Evolutionary conservation across 2,888 invertebrate species (phyloP), one percentile per base, ranked within the genome.

Genomic region (Syritta pipiens): DNA sequence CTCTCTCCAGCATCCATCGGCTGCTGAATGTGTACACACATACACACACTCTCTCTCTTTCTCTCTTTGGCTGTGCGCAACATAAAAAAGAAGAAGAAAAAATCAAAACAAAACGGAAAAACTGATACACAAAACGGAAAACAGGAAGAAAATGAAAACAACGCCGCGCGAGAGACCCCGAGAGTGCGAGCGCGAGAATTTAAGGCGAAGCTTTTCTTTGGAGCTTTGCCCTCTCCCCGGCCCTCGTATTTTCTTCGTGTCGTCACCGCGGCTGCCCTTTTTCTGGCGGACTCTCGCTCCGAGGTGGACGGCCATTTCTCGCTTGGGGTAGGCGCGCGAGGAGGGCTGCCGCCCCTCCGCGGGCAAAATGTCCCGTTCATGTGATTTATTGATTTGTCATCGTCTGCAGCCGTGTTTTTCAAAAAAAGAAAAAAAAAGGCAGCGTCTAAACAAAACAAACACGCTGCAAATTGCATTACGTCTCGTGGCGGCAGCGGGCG

Each of bases 1-100:
- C 60, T 77, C 77, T 77, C 77, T 77, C 65, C 77, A 77, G 77
- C 77, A 71, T 77, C 77, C 76, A 76, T 5, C 37, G 22, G 19
- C 32, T 65, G 72, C 48, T 55, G 17, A 53, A 59, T 65, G n/a
- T 37, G 37, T 6, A 44, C 57, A 72, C 40, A 60, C 67, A 59
- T 37, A 20, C 32, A 60, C 37, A 37, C 32, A n/a, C n/a, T n/a
- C n/a, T n/a, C n/a, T n/a, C n/a, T n/a, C n/a, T n/a, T n/a, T n/a
- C n/a, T n/a, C n/a, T n/a, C n/a, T n/a, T n/a, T n/a, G n/a, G 24
- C 57, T 76, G 69, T 37, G 74, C 74, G 69, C 57, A 63, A 24
- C 44, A 4, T 9, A 3, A 17, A 9, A 48, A 19, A 28, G 1
- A 10, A 44, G 3, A 35, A 6, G 9, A 14, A 7, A 24, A n/a